These are phyloP conservation scores for Sthenelais limicola DNA, from an alignment of 2,888 invertebrate genomes.

Conservation along the genomic window DNA sequence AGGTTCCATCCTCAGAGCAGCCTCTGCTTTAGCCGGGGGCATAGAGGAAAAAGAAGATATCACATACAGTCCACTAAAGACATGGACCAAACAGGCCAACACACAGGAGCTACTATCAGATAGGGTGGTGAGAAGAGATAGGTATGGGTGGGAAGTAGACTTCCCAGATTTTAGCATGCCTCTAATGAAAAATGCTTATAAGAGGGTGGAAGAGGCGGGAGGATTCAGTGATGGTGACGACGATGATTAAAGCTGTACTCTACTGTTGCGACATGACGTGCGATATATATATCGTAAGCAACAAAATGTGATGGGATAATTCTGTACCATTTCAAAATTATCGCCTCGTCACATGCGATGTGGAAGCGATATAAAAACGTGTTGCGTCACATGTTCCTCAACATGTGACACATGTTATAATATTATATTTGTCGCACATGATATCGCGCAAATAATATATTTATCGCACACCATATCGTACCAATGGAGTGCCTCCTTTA, in stretches of 20 bases:
- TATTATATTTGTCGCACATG: too few relatives aligned
- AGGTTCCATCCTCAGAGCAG: slow-evolving; percentile 68
- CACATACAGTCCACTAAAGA: slow-evolving; percentile 65
- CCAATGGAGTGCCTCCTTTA: too few relatives aligned
- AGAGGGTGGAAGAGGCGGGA: slow-evolving; percentile 58
- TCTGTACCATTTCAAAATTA: too few relatives aligned
- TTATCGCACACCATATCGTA: too few relatives aligned
- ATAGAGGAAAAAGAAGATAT: slow-evolving; percentile 69
- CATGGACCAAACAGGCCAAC: slow-evolving; percentile 69
- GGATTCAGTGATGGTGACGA: slow-evolving; percentile 58
- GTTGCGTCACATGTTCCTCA: too few relatives aligned
- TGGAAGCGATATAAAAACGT: too few relatives aligned
- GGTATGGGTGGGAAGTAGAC: slow-evolving; percentile 72
- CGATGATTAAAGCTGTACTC: slow-evolving; percentile 6
- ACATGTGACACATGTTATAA: too few relatives aligned
- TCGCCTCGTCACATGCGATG: too few relatives aligned
- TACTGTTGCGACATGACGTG: not conserved
- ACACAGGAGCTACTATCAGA: slow-evolving; percentile 66
- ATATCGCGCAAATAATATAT: too few relatives aligned
- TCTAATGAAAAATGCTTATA: slow-evolving; percentile 67
- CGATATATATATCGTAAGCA: too few relatives aligned
- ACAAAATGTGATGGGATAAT: too few relatives aligned
- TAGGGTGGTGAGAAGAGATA: slow-evolving; percentile 61
- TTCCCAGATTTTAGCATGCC: slow-evolving; percentile 71
- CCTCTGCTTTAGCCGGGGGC: slow-evolving; percentile 69